Evolutionary conservation across 2,797 vertebrate genomes (phyloP).

Genomic region (Lepilemur septentrionalis): DNA sequence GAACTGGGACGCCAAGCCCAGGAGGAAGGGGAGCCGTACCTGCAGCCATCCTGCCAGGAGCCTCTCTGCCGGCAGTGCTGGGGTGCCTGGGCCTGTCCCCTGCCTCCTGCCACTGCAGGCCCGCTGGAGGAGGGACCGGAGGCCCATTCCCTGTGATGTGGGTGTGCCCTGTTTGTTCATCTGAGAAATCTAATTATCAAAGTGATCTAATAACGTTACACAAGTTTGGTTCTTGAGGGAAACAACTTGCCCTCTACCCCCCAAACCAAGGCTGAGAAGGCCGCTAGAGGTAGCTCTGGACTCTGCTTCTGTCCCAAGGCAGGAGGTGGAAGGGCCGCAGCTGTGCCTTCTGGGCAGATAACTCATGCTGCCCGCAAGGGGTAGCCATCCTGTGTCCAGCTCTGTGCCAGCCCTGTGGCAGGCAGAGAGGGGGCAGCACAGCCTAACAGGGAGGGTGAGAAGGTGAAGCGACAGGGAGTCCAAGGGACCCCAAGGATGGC

Average conservation of each 20-base stretch:
- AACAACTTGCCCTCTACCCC: background rate
- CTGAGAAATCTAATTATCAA: background rate
- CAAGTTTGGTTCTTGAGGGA: background rate
- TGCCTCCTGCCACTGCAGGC: background rate
- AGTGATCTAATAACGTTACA: background rate
- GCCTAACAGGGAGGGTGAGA: background rate
- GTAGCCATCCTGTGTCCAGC: background rate
- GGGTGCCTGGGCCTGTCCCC: background rate
- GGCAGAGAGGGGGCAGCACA: background rate
- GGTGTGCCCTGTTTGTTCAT: background rate
- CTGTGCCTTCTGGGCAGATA: background rate
- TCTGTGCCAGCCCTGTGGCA: background rate
- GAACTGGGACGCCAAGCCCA: background rate
- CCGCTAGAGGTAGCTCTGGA: background rate
- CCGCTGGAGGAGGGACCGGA: background rate
- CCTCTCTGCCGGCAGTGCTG: background rate
- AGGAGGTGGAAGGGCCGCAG: background rate
- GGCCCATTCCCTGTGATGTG: background rate
- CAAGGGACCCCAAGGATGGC: background rate
- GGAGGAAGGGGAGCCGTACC: background rate
- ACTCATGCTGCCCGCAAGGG: background rate
- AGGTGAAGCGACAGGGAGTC: background rate
- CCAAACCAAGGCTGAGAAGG: background rate
- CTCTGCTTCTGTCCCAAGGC: background rate
- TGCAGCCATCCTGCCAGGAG: background rate